Evolutionary conservation across 1,140 invertebrate species (phyloP).

Genomic region (Leptinotarsa undecemlineata): DNA sequence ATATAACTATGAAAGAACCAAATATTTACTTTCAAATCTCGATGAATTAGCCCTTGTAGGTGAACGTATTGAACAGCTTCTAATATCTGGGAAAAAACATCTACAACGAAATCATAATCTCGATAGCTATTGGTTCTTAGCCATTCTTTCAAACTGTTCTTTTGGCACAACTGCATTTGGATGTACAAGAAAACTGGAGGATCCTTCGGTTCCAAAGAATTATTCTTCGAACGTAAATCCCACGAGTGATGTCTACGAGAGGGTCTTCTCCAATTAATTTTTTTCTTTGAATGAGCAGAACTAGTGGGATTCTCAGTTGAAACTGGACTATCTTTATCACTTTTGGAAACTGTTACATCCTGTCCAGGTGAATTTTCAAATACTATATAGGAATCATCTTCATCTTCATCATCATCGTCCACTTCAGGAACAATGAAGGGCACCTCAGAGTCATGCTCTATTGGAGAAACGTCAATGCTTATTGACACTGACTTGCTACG

Average conservation of each 20-base stretch:
- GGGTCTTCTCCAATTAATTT: constrained; percentile 45
- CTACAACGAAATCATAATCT: constrained; percentile 62
- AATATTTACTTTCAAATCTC: constrained; percentile 84
- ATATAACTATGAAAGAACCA: neutral
- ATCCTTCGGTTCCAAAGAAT: constrained; percentile 50
- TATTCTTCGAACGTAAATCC: constrained; percentile 31
- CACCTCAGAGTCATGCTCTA: neutral
- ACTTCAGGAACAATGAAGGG: neutral
- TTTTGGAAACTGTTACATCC: neutral
- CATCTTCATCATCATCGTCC: constrained; percentile 13
- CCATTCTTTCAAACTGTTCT: constrained; percentile 91
- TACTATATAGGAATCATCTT: constrained; percentile 64
- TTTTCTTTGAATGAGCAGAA: constrained; percentile 37
- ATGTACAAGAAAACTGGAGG: constrained; percentile 82
- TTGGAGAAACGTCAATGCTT: constrained; percentile 30
- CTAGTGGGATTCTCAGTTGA: constrained; percentile 28
- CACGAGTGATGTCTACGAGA: constrained; percentile 42
- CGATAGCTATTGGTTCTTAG: constrained; percentile 62
- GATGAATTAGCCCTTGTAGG: constrained; percentile 85
- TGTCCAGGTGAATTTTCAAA: constrained; percentile 56
- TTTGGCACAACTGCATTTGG: constrained; percentile 94
- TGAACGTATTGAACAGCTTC: constrained; percentile 95
- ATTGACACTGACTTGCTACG: constrained; percentile 34
- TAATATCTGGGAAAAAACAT: constrained; percentile 91
- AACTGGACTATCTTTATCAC: constrained; percentile 8